A percentile compares a stretch with the other conserved stretches of the same genome.
Evolutionary conservation across 2,113 vertebrate species (phyloP).

Genomic region (Tiliqua scincoides): DNA sequence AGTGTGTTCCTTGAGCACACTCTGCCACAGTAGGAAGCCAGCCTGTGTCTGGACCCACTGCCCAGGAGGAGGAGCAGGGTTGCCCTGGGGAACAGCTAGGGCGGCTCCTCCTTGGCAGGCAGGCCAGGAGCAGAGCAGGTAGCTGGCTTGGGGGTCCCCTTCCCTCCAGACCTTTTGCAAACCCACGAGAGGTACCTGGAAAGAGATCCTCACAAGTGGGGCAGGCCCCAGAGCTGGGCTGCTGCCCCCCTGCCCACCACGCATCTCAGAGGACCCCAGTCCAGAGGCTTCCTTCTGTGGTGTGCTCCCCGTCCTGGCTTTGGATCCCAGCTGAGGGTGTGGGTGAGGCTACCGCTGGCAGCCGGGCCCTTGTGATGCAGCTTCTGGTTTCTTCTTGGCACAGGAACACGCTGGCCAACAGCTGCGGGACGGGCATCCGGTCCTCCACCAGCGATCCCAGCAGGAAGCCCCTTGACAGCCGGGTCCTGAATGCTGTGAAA

Average conservation of each 20-base stretch:
- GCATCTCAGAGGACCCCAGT: neutral
- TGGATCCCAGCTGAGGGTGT: neutral
- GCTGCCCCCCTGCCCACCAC: neutral
- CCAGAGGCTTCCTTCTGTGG: neutral
- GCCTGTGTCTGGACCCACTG: neutral
- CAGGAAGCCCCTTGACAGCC: conserved; percentile 93
- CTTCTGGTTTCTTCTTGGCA: neutral
- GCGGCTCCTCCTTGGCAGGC: too few relatives aligned
- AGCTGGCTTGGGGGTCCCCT: neutral
- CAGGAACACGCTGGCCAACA: conserved; percentile 96
- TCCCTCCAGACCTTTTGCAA: too few relatives aligned
- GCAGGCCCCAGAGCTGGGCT: too few relatives aligned
- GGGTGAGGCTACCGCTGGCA: neutral
- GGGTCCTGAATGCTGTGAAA: conserved; percentile 95
- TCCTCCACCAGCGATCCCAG: conserved; percentile 95
- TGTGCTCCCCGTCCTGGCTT: neutral
- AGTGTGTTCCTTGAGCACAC: accelerated
- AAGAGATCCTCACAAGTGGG: too few relatives aligned
- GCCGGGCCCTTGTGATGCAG: neutral
- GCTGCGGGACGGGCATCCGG: conserved; percentile 94
- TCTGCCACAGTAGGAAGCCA: neutral
- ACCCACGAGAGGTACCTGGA: too few relatives aligned
- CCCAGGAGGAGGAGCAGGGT: neutral
- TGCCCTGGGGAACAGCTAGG: neutral
- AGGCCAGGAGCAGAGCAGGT: too few relatives aligned